A percentile compares a stretch with the other conserved stretches of the same genome.
Evolutionary conservation across 2,797 vertebrate genomes (phyloP).

Genomic region (Macropodus opercularis): DNA sequence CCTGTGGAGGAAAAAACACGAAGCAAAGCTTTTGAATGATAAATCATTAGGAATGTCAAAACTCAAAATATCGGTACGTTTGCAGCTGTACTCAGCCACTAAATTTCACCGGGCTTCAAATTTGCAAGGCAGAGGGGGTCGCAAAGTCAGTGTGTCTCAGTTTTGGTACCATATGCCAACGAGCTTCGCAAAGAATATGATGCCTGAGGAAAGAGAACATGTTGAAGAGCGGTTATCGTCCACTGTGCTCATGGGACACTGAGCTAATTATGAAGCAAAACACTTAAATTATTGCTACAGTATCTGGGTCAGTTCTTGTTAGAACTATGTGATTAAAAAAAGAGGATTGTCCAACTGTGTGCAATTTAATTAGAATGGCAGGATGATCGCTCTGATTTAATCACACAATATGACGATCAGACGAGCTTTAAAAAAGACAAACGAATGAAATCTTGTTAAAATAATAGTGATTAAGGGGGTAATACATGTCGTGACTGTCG

Average conservation of each 20-base stretch:
- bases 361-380: constrained; percentile 60
- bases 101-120: too few species aligned
- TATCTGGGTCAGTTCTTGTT: constrained; percentile 61
- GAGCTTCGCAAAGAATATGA: too few species aligned
- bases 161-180: too few species aligned
- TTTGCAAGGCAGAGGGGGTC: too few species aligned
- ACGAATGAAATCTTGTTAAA: constrained; percentile 67
- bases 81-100: too few species aligned
- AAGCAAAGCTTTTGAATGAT: too few species aligned
- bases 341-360: constrained; percentile 51
- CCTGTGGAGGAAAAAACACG: too few species aligned
- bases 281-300: constrained; percentile 47
- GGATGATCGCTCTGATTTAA: constrained; percentile 62
- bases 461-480: constrained; percentile 60
- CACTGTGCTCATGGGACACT: constrained; percentile 24
- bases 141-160: too few species aligned
- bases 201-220: too few species aligned
- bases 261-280: constrained; percentile 50
- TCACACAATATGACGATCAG: constrained; percentile 57
- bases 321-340: constrained; percentile 61
- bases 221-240: constrained; percentile 28
- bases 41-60: too few species aligned
- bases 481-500: constrained; percentile 37
- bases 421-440: constrained; percentile 64
- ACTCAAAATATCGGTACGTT: too few species aligned